Percentiles rank a stretch among this genome's conserved stretches.
phyloP scores from a whole-genome alignment of 1,140 invertebrate genomes.

The Dinoponera quadriceps region DNA sequence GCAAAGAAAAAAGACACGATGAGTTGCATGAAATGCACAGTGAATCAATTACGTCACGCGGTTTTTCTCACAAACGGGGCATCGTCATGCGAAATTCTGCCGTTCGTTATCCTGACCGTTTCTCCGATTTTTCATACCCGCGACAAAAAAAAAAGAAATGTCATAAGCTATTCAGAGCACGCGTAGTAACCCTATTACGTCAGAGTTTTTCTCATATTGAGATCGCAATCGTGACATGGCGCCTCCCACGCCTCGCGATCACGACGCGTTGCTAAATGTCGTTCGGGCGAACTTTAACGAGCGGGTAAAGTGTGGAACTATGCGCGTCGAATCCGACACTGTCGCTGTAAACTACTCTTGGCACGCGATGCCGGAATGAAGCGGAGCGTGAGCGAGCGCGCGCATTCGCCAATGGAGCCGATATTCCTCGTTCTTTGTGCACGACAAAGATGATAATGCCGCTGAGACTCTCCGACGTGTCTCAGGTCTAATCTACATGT shows the following conservation, averaged over 20 bases:
- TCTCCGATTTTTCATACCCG: slow-evolving; percentile 14
- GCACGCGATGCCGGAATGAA: slow-evolving; percentile 43
- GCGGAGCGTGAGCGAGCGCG: slow-evolving; percentile 28
- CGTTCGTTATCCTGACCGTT: not conserved
- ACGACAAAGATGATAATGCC: slow-evolving; percentile 57
- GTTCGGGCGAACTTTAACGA: slow-evolving; percentile 31
- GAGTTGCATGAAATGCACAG: not conserved
- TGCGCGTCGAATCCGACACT: slow-evolving; percentile 24
- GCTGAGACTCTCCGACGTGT: slow-evolving; percentile 41
- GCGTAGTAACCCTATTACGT: slow-evolving; percentile 15
- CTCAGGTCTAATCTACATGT: slow-evolving; percentile 48
- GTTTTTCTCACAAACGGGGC: not conserved
- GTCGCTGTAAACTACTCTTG: slow-evolving; percentile 47
- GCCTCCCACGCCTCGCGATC: not conserved
- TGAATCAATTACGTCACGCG: not conserved
- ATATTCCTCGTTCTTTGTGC: slow-evolving; percentile 43
- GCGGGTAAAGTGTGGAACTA: slow-evolving; percentile 44
- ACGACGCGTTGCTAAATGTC: slow-evolving; percentile 33
- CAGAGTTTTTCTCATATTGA: slow-evolving; percentile 28
- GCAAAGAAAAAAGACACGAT: not conserved
- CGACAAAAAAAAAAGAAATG: slow-evolving; percentile 2
- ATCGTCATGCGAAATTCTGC: not conserved
- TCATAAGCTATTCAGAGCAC: slow-evolving; percentile 1
- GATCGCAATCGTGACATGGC: slow-evolving; percentile 25
- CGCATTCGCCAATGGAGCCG: slow-evolving; percentile 40